Evolutionary conservation across 2,888 invertebrate species (phyloP).

Genomic region (Diploptera punctata): DNA sequence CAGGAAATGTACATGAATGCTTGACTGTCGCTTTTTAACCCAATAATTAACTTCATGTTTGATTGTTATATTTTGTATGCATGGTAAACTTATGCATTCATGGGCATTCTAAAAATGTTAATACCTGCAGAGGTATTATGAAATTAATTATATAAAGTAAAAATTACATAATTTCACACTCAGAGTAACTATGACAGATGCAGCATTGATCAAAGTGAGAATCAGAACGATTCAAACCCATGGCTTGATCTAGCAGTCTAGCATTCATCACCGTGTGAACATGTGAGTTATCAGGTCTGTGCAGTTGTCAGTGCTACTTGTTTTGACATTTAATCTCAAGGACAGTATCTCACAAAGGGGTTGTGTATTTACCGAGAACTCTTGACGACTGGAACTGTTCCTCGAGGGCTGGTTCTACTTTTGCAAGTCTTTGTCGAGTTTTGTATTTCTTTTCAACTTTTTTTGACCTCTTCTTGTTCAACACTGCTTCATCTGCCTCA

Average conservation of each 20-base stretch:
- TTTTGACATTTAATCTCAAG: no score
- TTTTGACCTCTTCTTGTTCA: slow-evolving; percentile 94
- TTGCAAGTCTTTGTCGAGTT: slow-evolving; percentile 88
- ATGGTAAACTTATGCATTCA: no score
- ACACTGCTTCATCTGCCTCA: slow-evolving; percentile 91
- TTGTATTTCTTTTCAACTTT: slow-evolving; percentile 93
- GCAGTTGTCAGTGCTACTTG: no score
- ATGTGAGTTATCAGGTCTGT: neutral
- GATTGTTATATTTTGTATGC: no score
- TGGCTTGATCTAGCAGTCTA: neutral
- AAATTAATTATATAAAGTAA: no score
- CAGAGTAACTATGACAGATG: slow-evolving; percentile 44
- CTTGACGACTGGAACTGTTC: slow-evolving; percentile 98
- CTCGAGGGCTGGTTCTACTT: slow-evolving; percentile 92
- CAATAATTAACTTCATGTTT: no score
- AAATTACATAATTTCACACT: slow-evolving; percentile 31
- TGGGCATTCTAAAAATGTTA: no score
- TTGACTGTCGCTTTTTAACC: no score
- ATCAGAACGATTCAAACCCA: slow-evolving; percentile 32
- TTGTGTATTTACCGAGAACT: slow-evolving; percentile 90
- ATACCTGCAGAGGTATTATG: no score
- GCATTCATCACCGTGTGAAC: slow-evolving; percentile 24
- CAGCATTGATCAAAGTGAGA: slow-evolving; percentile 30
- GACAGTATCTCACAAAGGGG: no score
- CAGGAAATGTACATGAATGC: no score